Evolutionary conservation across 2,888 invertebrate species (phyloP), one percentile per base, ranked within the genome.

Genomic region (Dione juno): DNA sequence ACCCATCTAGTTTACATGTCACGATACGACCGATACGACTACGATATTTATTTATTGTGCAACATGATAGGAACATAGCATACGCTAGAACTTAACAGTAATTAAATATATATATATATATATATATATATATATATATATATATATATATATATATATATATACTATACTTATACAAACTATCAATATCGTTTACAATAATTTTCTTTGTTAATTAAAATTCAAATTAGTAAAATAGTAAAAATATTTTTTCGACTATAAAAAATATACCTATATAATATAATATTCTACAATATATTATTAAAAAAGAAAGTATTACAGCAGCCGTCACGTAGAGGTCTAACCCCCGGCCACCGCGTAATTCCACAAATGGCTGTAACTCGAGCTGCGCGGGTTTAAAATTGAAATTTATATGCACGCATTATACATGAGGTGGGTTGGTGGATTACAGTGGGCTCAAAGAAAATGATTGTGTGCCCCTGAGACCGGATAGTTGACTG

Each of bases 351-450:
- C 75, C 78, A 64, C 52, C 79, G 79, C 80, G 85, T 91, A 91
- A 92, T 92, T 86, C 88, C 87, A 81, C 89, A 91, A 91, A 92
- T 92, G 90, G 90, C 80, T 84, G 92, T 89, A 92, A 92, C 91
- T 83, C 82, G 88, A 89, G 82, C 84, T 84, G 86, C 81, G 80
- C 81, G 82, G 90, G 87, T 90, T 91, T 91, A 91, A 92, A 92
- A 92, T 92, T 92, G 91, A 91, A 92, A 92, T 92, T 92, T 92
- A 92, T 92, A 91, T 90, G 88, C 86, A 82, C 85, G 88, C 90
- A 92, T 92, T 88, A 92, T 89, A 86, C 84, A 91, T 91, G 91
- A 90, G 87, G 80, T 74, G 74, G 75, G 63, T 53, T 50, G 68
- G 61, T 68, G 61, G 87, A 87, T 88, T 88, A 89, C 73, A 72